Conservation (phyloP, 2,797 vertebrate genomes). For the Ispidina lecontei region DNA sequence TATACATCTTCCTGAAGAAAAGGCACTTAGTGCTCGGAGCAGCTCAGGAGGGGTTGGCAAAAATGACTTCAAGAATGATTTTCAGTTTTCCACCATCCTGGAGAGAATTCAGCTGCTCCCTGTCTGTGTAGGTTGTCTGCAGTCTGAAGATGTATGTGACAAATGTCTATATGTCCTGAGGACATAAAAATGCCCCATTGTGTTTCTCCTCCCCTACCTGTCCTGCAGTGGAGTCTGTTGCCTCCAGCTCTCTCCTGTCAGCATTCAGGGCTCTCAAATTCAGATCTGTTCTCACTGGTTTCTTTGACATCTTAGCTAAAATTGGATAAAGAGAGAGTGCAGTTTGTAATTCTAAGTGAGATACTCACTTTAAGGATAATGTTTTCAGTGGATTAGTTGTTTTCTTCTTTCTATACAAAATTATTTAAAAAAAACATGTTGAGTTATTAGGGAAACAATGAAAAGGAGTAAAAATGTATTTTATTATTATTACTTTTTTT, state of each 20-base stretch:
- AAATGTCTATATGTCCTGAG: rapidly evolving
- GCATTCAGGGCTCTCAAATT: not conserved
- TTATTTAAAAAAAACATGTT: rapidly evolving
- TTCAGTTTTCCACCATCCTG: not conserved
- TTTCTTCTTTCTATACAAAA: not conserved
- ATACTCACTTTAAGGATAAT: not conserved
- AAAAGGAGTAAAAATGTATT: not conserved
- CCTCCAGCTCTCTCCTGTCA: not conserved
- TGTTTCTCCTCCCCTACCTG: not conserved
- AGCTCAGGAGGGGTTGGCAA: not conserved
- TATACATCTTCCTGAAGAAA: not conserved
- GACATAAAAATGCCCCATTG: rapidly evolving
- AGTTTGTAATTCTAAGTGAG: not conserved
- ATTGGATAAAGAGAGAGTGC: not conserved
- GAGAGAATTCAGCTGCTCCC: not conserved
- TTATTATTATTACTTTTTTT: not conserved
- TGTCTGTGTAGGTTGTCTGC: not conserved
- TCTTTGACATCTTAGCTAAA: not conserved
- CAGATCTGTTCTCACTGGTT: not conserved
- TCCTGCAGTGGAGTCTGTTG: not conserved
- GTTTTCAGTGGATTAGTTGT: not conserved
- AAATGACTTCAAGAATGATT: not conserved
- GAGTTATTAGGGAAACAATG: not conserved
- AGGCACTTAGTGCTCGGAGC: not conserved
- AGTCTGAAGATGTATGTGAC: rapidly evolving